Percentiles rank a stretch among this genome's conserved stretches.
phyloP scores from a whole-genome alignment of 2,888 invertebrate species.

The Hydriomena furcata region DNA sequence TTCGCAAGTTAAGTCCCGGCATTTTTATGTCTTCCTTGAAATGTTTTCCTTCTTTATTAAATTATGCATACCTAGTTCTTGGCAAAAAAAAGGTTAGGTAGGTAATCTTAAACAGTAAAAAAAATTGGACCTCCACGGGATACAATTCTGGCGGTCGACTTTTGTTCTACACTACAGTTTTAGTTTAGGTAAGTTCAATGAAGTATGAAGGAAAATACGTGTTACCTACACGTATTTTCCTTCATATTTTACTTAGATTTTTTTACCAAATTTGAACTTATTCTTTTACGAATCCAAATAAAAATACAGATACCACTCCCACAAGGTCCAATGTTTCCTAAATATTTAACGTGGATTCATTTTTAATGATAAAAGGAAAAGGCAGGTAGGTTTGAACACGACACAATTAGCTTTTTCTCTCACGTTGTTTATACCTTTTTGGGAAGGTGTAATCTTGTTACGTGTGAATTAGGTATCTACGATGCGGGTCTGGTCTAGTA shows the following conservation, averaged over 20 bases:
- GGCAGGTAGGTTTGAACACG: constrained; percentile 4
- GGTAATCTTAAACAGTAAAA: too few relatives aligned
- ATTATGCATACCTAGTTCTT: constrained; percentile 24
- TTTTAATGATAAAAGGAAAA: constrained; percentile 14
- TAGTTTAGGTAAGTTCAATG: too few relatives aligned
- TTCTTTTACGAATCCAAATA: background rate
- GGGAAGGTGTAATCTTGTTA: constrained; percentile 10
- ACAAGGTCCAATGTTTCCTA: background rate
- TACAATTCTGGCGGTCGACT: too few relatives aligned
- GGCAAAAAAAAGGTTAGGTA: constrained; percentile 9
- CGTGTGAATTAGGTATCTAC: constrained; percentile 19
- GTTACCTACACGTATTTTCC: too few relatives aligned
- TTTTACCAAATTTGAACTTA: background rate
- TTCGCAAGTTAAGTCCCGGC: constrained; percentile 65
- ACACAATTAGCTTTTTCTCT: constrained; percentile 16
- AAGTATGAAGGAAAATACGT: too few relatives aligned
- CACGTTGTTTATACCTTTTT: constrained; percentile 13
- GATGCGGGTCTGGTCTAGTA: background rate
- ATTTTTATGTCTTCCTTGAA: constrained; percentile 67
- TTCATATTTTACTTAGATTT: too few relatives aligned
- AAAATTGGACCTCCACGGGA: too few relatives aligned
- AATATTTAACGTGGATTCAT: constrained; percentile 11
- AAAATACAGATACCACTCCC: background rate
- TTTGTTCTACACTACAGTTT: too few relatives aligned
- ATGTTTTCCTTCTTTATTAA: constrained; percentile 34